Evolutionary conservation across 2,797 vertebrate genomes (phyloP), one percentile per base, ranked within the genome.

Genomic region (Urocyon cinereoargenteus): DNA sequence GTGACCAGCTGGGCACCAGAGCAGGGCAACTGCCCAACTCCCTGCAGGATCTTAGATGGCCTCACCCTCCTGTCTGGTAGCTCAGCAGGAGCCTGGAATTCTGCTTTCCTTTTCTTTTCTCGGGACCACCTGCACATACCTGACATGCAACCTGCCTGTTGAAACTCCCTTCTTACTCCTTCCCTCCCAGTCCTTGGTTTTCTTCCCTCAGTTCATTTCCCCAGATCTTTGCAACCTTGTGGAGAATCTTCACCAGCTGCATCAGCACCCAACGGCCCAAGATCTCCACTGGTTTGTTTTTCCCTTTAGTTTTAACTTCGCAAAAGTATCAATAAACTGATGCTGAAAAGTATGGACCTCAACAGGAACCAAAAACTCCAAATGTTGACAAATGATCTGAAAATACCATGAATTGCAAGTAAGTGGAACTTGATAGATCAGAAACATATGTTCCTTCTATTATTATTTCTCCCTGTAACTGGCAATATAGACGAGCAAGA

Each of bases 291-390:
- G 95, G 82, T 96, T 96, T 97, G 84, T 88, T 97, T 97, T 93
- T 90, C 89, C 66, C 59, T 94, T 92, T 75, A 77, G 85, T 95
- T 94, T 95, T 68, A 89, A 97, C 88, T 89, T 95, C 49, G 77
- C 57, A 72, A 59, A 97, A 88, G 59, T 96, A 92, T 96, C 97
- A 94, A 95, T 97, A 96, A 94, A 94, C 64, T 94, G 40, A 91
- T 87, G 84, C 93, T 87, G 94, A 95, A 94, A 93, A 78, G 57
- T 64, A 49, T 40, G 62, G 77, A 72, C 31, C 81, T 97, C 94
- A 75, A 77, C 73, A 91, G 91, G 92, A 97, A 83, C 28, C 61
- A 2, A 16, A 87, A 75, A 4, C 70, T 24, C 68, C 36, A 96
- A 94, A 95, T 96, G 95, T 36, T 78, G 83, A 93, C 68, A 93